These are phyloP conservation scores for Phrynocephalus vlangalii DNA, from an alignment of 2,797 vertebrate species.

Conservation along the genomic window DNA sequence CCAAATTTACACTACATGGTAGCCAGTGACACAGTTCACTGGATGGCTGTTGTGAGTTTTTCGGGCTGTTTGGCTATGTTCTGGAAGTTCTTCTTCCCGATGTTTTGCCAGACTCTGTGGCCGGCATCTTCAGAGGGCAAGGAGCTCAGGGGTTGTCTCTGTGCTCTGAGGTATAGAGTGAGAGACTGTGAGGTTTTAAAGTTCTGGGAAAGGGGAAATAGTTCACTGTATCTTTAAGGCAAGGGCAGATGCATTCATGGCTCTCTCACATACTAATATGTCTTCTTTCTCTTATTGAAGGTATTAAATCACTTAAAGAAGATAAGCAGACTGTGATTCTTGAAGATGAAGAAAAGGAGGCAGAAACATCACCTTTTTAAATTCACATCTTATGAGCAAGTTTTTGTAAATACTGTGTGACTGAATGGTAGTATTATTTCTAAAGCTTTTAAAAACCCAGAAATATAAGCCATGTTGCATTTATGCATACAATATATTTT, in stretches of 20 bases:
- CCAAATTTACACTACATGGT: no score
- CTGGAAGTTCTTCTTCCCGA: no score
- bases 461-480: constrained; percentile 28
- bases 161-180: no score
- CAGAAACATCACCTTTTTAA: constrained; percentile 78
- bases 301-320: constrained; percentile 81
- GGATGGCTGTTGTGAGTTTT: no score
- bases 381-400: constrained; percentile 38
- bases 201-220: no score
- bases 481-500: constrained; percentile 37
- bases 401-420: constrained; percentile 68
- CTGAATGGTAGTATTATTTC: constrained; percentile 52
- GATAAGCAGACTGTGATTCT: constrained; percentile 83
- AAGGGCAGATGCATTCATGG: neutral
- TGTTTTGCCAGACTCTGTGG: no score
- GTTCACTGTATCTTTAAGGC: neutral
- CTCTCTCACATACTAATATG: neutral
- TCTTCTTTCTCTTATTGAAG: constrained; percentile 72
- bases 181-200: no score
- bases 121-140: no score
- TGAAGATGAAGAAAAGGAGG: constrained; percentile 90
- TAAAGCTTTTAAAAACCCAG: constrained; percentile 36
- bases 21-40: no score
- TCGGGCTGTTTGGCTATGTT: no score
- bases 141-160: no score